A percentile compares a stretch with the other conserved stretches of the same genome.
Conservation (phyloP, 2,797 vertebrate species). For the Danio kyathit region DNA sequence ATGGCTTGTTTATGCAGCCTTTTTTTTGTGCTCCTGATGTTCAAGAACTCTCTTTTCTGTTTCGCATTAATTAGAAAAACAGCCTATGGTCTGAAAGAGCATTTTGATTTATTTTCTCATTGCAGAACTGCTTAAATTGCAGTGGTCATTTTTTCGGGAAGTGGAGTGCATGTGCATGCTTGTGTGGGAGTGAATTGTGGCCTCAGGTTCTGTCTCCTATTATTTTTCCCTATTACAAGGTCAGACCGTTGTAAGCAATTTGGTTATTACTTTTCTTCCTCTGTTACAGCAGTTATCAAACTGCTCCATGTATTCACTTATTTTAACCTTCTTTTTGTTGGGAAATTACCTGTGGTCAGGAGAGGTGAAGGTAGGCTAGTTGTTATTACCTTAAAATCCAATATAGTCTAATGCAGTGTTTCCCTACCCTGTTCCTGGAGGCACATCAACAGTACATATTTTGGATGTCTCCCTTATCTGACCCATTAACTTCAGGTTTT, state of each 20-base stretch:
- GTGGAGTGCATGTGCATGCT: conserved; percentile 18
- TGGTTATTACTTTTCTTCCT: neutral
- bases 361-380: neutral
- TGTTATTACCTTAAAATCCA: neutral
- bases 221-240: conserved; percentile 31
- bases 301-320: neutral
- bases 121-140: conserved; percentile 30
- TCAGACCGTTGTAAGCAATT: conserved; percentile 31
- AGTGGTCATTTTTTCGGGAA: conserved; percentile 19
- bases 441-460: too few species aligned
- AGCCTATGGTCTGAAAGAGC: conserved; percentile 39
- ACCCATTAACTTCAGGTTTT: too few species aligned
- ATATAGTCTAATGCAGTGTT: neutral
- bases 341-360: neutral
- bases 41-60: conserved; percentile 1
- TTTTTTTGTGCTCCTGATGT: conserved; percentile 25
- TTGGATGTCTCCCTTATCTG: too few species aligned
- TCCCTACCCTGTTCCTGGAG: too few species aligned
- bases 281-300: conserved; percentile 1
- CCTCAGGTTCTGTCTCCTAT: conserved; percentile 40
- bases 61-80: conserved; percentile 49
- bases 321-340: neutral
- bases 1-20: conserved; percentile 40
- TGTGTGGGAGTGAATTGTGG: conserved; percentile 32
- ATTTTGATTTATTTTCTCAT: conserved; percentile 52